phyloP scores from a whole-genome alignment of 2,113 vertebrate genomes.

The Chaetura pelagica region DNA sequence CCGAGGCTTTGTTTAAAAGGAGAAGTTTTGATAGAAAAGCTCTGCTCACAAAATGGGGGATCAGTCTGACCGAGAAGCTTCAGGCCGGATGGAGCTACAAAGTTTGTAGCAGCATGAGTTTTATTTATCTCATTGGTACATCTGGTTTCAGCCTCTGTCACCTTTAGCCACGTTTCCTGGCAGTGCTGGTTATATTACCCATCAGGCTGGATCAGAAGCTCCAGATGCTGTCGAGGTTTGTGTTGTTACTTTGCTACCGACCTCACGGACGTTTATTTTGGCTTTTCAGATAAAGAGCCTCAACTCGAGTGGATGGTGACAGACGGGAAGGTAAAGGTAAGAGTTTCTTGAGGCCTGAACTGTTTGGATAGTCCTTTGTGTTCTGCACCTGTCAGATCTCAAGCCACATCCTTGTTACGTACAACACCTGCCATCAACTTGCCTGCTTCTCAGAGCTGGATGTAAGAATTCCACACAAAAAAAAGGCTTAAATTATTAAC shows the following conservation, averaged over 20 bases:
- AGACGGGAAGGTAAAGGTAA: neutral
- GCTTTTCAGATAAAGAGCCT: neutral
- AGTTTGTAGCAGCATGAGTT: neutral
- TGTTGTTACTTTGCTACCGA: accelerated
- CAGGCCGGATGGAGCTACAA: neutral
- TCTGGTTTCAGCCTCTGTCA: neutral
- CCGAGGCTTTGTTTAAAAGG: neutral
- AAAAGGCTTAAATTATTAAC: neutral
- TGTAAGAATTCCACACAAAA: neutral
- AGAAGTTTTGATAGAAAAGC: neutral
- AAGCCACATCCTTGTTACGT: accelerated
- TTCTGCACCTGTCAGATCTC: accelerated
- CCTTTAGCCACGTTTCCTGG: neutral
- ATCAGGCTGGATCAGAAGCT: neutral
- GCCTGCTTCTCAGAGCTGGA: neutral
- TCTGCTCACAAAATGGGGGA: neutral
- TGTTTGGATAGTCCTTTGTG: neutral
- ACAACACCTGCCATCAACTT: neutral
- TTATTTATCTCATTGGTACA: neutral
- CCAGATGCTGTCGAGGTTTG: neutral
- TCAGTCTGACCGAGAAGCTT: neutral
- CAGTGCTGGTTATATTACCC: accelerated
- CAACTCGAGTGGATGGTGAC: neutral
- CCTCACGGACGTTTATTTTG: neutral
- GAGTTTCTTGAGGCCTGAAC: neutral